Conservation (phyloP, 1,140 invertebrate genomes). For the Bombyx mori region ASM3026992v2 NC_085122.1:4792001-4792500, state of each 20-base stretch:
- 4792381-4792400: too few species aligned
- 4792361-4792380: too few species aligned
- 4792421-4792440: conserved; percentile 16
- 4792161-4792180: conserved; percentile 46
- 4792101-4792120: conserved; percentile 11
- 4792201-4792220: conserved; percentile 12
- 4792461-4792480: conserved; percentile 46
- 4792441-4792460: conserved; percentile 47
- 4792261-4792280: neutral
- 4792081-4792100: too few species aligned
- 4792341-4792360: too few species aligned
- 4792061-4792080: too few species aligned
- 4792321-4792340: too few species aligned
- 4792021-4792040: too few species aligned
- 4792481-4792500: conserved; percentile 28
- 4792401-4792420: conserved; percentile 16
- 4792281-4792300: neutral
- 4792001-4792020: too few species aligned
- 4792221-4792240: neutral
- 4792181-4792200: conserved; percentile 21
- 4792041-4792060: too few species aligned
- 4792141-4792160: conserved; percentile 23
- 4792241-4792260: neutral
- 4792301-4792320: too few species aligned
- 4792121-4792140: conserved; percentile 7